Evolutionary conservation across 2,797 vertebrate genomes (phyloP), one percentile per base, ranked within the genome.

Genomic region (Sphenopsis melanotis): DNA sequence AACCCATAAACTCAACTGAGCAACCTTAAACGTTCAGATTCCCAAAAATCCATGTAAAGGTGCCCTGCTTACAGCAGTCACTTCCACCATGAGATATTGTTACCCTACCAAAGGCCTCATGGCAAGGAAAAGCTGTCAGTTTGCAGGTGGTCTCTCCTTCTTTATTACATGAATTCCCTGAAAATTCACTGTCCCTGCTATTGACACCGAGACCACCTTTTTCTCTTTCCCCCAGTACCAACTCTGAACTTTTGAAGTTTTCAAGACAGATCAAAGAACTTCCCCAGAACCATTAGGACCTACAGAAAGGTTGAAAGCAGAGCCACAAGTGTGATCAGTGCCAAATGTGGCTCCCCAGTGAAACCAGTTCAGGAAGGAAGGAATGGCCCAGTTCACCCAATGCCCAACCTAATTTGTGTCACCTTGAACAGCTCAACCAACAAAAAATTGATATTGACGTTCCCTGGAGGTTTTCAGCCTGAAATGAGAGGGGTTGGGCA

Each of bases 161-260:
- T 52, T 46, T 12, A 53, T 7, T 27, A 41, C 61, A 30, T 1
- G 39, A 55, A 56, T 47, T 82, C 50, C 15, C 30, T 66, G 32
- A 61, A 79, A 89, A 82, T 55, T 69, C 69, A 27, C 39, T 82
- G 47, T 14, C 52, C 18, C 55, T 44, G 18, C 44, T 52, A 6
- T 5, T 0, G 0, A 53, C n/a, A 36, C 29, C 0, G 11, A 55
- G 34, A 71, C 11, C 42, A 21, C 9, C 8, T 44, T 76, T n/a
- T 11, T 2, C 32, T 8, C 16, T 10, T 34, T 30, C 26, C 61
- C 55, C 13, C 63, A 78, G 5, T 15, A 47, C 27, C 55, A 77
- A 13, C 22, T 11, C 74, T 10, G 6, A 36, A 22, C 8, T 29
- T 63, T 0, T 14, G 26, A 64, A 29, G 15, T 26, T 74, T 77